Conservation (phyloP, 2,888 invertebrate species). For the Plebejus melissa region DNA sequence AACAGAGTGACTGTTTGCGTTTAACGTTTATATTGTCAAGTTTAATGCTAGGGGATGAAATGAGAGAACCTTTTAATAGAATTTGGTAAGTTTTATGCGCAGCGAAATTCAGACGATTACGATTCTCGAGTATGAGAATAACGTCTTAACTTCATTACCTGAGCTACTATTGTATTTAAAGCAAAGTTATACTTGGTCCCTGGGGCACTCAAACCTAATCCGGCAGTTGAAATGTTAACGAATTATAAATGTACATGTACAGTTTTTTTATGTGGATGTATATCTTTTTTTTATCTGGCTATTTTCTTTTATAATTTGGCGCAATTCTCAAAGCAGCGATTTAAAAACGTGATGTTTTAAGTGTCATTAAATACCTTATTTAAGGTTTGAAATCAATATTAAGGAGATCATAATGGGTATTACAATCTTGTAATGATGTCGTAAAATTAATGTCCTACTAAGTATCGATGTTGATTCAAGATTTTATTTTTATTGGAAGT, state of each 20-base stretch:
- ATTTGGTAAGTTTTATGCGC: too few species aligned
- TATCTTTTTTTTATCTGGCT: too few species aligned
- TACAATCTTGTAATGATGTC: neutral
- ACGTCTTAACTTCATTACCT: conserved; percentile 11
- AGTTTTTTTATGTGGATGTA: too few species aligned
- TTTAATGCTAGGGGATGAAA: too few species aligned
- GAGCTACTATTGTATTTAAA: conserved; percentile 17
- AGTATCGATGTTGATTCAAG: neutral
- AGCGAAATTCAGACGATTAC: too few species aligned
- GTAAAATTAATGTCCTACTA: neutral
- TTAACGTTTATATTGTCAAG: too few species aligned
- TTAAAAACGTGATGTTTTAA: neutral
- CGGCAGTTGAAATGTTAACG: conserved; percentile 16
- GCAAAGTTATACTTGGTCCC: conserved; percentile 11
- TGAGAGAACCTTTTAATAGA: too few species aligned
- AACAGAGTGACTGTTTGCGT: too few species aligned
- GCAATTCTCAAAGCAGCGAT: neutral
- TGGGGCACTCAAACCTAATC: conserved; percentile 17
- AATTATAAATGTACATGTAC: conserved; percentile 4
- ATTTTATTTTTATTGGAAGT: neutral
- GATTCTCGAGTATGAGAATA: neutral
- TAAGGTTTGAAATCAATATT: neutral
- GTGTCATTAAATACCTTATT: neutral
- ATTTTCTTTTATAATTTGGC: neutral
- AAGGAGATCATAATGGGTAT: neutral